phyloP scores from a whole-genome alignment of 2,888 invertebrate species.

The Deilephila porcellus region DNA sequence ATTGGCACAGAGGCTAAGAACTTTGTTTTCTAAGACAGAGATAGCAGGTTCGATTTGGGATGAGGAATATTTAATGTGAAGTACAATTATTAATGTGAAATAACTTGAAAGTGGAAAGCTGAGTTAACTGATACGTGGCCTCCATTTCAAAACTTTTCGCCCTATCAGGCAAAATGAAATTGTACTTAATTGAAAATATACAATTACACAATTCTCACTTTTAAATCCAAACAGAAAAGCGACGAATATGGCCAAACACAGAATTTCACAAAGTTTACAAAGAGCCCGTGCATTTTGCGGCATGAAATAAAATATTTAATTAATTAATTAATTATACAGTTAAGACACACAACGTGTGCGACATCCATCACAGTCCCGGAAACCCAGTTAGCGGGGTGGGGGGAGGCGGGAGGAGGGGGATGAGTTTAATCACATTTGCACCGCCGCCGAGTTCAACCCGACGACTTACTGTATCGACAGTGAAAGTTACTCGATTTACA shows the following conservation, averaged over 20 bases:
- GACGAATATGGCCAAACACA: not conserved
- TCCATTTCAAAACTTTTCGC: no score
- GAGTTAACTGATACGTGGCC: no score
- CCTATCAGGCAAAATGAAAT: no score
- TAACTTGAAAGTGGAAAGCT: no score
- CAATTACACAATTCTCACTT: no score
- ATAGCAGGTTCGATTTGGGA: no score
- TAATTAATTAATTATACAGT: conserved; percentile 48
- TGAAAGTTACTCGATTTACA: not conserved
- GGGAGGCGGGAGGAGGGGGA: conserved; percentile 37
- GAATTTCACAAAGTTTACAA: conserved; percentile 18
- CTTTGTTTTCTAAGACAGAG: no score
- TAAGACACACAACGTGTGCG: conserved; percentile 35
- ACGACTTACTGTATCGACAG: not conserved
- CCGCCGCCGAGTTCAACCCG: not conserved
- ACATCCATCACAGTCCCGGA: conserved; percentile 38
- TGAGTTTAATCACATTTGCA: conserved; percentile 59
- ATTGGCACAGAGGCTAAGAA: no score
- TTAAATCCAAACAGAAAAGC: no score
- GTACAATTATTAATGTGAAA: no score
- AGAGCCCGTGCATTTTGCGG: conserved; percentile 30
- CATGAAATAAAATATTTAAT: conserved; percentile 49
- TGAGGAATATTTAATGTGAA: no score
- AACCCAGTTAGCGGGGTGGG: conserved; percentile 34
- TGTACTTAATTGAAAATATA: no score